Base-by-base conservation (phyloP, 23 tunicate species). In the Pegea sp. region DNA sequence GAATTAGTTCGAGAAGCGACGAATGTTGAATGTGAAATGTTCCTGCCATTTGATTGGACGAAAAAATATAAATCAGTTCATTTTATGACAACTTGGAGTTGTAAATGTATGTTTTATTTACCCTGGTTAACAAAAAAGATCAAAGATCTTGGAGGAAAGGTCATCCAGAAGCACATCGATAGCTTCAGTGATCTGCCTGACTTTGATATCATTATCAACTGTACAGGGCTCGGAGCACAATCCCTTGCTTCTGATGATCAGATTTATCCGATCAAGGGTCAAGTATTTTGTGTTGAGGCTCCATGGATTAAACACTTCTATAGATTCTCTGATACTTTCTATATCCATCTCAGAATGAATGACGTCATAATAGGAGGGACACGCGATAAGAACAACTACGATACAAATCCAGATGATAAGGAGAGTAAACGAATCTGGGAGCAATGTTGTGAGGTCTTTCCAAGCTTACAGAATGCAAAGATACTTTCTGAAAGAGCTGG, bases 321-420 rank as follows among this genome's bases (percentile, higher is more conserved):
- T 50, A 0, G 50, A 31, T 24, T 31, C 22, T 58, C 46, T 0
- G 63, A 64, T 52, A 55, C 51, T 48, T 28, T 48, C 5, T 73
- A 84, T 49, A 52, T 74, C 23, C 53, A 73, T 5, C 95, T 84
- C 18, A 60, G 75, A 18, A 24, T 73, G 0, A 64, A 69, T 30
- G 63, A 52, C 30, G 76, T 84, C 8, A 62, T 84, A 2, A 44
- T 84, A 0, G 95, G 95, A 4, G 95, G 95, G 7, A 84, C 95
- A 0, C 48, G 38, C 25, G 65, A 65, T 13, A 44, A 27, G 26
- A 75, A 68, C 24, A 32, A 66, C 43, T 62, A 58, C 64, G 62
- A 55, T 29, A 31, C 42, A 54, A 54, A 56, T 18, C 46, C 64
- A 11, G 69, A 68, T 51, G 54, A 52, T 19, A 33, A 29, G 18